Evolutionary conservation across 2,113 vertebrate species (phyloP).

Genomic region (Bufo gargarizans): DNA sequence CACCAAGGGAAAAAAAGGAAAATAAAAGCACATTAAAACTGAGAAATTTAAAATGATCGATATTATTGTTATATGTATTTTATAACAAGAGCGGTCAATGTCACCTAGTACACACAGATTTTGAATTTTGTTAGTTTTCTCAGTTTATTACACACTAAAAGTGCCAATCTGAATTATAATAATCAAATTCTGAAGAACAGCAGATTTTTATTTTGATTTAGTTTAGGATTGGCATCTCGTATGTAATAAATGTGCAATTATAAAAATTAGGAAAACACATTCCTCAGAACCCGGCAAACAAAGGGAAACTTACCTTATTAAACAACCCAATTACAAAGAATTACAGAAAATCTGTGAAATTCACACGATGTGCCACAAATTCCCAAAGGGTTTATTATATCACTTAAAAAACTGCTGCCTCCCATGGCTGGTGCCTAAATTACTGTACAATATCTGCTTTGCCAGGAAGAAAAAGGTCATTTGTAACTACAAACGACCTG

Average conservation of each 20-base stretch:
- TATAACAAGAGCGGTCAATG: not conserved
- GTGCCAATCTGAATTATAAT: not conserved
- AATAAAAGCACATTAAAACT: not conserved
- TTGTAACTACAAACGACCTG: not conserved
- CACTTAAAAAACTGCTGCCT: constrained; percentile 9
- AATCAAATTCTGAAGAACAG: not conserved
- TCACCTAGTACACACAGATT: constrained; percentile 28
- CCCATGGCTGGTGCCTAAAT: no score
- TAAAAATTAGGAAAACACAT: not conserved
- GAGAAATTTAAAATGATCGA: not conserved
- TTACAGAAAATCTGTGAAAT: not conserved
- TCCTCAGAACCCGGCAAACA: not conserved
- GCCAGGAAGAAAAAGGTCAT: not conserved
- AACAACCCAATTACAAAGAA: not conserved
- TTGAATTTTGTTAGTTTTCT: not conserved
- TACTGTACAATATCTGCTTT: not conserved
- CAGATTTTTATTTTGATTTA: not conserved
- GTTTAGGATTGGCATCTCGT: not conserved
- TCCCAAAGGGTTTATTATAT: not conserved
- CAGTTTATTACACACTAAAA: constrained; percentile 42
- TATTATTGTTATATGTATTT: not conserved
- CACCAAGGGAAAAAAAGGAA: not conserved
- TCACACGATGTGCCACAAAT: not conserved
- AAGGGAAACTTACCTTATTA: not conserved
- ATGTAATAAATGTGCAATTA: constrained; percentile 10